Evolutionary conservation across 2,113 vertebrate species (phyloP).

Genomic region (Ciconia stormi): DNA sequence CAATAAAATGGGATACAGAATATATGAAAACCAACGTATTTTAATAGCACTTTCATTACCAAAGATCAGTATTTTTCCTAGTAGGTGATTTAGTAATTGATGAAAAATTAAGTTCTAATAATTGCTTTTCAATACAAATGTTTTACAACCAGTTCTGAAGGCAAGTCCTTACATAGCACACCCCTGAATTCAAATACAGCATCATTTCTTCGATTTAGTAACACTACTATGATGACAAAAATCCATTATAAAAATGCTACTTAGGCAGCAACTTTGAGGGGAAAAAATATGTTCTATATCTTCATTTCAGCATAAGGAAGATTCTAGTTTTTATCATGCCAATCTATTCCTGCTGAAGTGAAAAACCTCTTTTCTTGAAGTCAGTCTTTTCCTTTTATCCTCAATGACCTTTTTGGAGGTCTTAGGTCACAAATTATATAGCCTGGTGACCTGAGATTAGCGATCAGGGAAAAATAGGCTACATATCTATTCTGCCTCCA

Average conservation of each 20-base stretch:
- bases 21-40: neutral
- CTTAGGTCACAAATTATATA: neutral
- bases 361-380: slow-evolving; percentile 14
- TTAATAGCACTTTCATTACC: neutral
- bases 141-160: neutral
- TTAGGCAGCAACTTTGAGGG: neutral
- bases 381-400: slow-evolving; percentile 28
- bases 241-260: neutral
- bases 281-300: neutral
- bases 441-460: neutral
- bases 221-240: neutral
- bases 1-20: neutral
- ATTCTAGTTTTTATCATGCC: neutral
- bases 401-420: neutral
- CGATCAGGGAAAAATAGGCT: neutral
- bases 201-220: slow-evolving; percentile 34
- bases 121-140: slow-evolving; percentile 40
- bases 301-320: neutral
- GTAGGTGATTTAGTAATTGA: neutral
- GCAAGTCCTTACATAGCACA: neutral
- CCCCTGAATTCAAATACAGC: neutral
- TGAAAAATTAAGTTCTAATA: slow-evolving; percentile 44
- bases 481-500: neutral
- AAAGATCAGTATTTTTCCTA: neutral
- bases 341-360: neutral